These are phyloP conservation scores for Aspidoscelis tigris DNA, from an alignment of 2,113 vertebrate species.

Conservation along the genomic window DNA sequence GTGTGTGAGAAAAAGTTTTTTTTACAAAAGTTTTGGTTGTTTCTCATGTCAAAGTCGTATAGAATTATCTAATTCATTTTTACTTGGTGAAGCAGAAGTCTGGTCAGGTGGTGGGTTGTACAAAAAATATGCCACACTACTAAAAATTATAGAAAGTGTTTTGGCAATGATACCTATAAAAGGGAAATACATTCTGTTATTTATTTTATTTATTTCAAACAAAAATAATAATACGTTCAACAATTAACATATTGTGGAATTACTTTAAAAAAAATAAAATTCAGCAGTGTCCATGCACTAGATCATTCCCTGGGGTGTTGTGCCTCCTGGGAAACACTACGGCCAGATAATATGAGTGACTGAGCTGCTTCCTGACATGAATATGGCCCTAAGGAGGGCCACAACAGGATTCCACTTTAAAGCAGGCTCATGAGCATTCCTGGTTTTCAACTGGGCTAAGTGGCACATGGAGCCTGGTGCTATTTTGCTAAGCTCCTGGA, in stretches of 20 bases:
- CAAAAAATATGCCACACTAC: conserved; percentile 66
- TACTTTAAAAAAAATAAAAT: too few species aligned
- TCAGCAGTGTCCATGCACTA: too few species aligned
- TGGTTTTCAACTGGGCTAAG: too few species aligned
- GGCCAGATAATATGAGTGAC: too few species aligned
- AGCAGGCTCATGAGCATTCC: too few species aligned
- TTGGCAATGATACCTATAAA: conserved; percentile 78
- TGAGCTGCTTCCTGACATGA: too few species aligned
- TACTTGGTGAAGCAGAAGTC: conserved; percentile 24
- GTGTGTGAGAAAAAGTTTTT: background rate
- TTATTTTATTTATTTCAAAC: background rate
- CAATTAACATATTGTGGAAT: background rate
- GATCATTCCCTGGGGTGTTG: too few species aligned
- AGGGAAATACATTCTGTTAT: conserved; percentile 39
- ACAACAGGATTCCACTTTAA: too few species aligned
- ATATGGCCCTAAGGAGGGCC: background rate
- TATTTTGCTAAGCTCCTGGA: too few species aligned
- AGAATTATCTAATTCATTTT: conserved; percentile 34
- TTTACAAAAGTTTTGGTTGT: background rate
- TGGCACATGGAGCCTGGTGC: too few species aligned
- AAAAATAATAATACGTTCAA: background rate
- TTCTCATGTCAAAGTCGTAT: conserved; percentile 38
- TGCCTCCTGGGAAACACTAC: too few species aligned
- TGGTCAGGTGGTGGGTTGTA: conserved; percentile 75
- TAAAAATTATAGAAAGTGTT: conserved; percentile 72